Evolutionary conservation across 1,140 invertebrate species (phyloP).

Genomic region (Drosophila seguyi): DNA sequence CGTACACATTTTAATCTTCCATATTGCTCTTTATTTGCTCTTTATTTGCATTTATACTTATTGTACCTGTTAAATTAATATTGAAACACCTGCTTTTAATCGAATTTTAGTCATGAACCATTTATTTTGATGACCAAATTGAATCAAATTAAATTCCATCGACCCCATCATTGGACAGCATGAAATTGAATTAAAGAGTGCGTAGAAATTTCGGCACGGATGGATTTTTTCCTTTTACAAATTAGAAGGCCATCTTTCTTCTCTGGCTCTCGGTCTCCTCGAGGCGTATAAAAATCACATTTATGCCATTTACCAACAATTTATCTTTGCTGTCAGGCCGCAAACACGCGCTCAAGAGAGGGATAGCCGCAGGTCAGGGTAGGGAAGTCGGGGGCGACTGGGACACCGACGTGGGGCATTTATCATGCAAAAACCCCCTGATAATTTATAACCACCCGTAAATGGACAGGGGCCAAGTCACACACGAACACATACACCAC

Average conservation of each 20-base stretch:
- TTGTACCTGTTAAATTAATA: background rate
- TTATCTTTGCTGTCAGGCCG: conserved; percentile 81
- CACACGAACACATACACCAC: conserved; percentile 22
- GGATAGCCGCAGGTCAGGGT: conserved; percentile 23
- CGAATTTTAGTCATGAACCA: background rate
- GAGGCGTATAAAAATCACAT: conserved; percentile 79
- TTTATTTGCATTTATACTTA: background rate
- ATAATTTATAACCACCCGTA: conserved; percentile 79
- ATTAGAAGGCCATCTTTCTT: conserved; percentile 48
- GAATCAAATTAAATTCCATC: conserved; percentile 16
- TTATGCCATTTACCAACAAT: conserved; percentile 82
- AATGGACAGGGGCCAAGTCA: conserved; percentile 68
- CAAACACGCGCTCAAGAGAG: conserved; percentile 63
- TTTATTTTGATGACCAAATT: conserved; percentile 9
- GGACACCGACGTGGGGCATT: conserved; percentile 64
- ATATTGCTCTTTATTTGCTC: no score
- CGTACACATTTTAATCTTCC: background rate
- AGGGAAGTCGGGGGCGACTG: conserved; percentile 43
- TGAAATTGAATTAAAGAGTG: conserved; percentile 63
- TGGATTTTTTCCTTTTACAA: conserved; percentile 43
- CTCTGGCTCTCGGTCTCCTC: background rate
- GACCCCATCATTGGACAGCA: conserved; percentile 26
- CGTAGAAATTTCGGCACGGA: conserved; percentile 5
- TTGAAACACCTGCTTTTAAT: background rate
- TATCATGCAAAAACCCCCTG: conserved; percentile 79